Evolutionary conservation across 2,797 vertebrate genomes (phyloP).

Genomic region (Coccyzus lansbergi): DNA sequence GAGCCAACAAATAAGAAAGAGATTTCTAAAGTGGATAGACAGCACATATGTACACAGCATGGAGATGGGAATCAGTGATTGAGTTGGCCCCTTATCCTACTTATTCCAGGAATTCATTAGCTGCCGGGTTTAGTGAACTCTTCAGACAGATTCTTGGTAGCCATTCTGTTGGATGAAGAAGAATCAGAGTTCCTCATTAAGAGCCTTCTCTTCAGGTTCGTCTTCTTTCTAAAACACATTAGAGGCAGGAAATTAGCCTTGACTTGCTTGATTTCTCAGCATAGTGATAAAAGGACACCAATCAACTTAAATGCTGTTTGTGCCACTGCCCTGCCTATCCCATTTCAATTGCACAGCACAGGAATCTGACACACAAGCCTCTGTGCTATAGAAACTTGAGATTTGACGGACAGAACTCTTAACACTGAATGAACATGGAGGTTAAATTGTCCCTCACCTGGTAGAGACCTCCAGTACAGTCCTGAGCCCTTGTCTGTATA

Average conservation of each 20-base stretch:
- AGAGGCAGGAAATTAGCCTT: slow-evolving; percentile 18
- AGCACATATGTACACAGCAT: not conserved
- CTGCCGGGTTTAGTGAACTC: not conserved
- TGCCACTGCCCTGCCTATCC: not conserved
- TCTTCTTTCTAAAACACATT: slow-evolving; percentile 72
- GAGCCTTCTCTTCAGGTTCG: slow-evolving; percentile 23
- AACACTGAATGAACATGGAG: not conserved
- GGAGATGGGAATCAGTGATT: not conserved
- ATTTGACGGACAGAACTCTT: not conserved
- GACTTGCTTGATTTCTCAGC: not conserved
- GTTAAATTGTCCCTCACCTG: not conserved
- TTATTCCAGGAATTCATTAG: not conserved
- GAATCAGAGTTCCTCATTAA: slow-evolving; percentile 75
- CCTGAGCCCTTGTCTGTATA: not conserved
- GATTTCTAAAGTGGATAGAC: not conserved
- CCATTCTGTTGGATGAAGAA: not conserved
- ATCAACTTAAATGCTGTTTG: not conserved
- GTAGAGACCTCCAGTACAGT: not conserved
- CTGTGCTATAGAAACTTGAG: not conserved
- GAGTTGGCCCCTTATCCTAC: not conserved
- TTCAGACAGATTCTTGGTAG: not conserved
- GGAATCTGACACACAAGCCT: not conserved
- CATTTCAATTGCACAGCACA: not conserved
- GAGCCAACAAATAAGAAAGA: not conserved
- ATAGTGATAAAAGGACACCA: not conserved